Evolutionary conservation across 2,797 vertebrate genomes (phyloP), one percentile per base, ranked within the genome.

Genomic region (Euphonia xanthogaster): DNA sequence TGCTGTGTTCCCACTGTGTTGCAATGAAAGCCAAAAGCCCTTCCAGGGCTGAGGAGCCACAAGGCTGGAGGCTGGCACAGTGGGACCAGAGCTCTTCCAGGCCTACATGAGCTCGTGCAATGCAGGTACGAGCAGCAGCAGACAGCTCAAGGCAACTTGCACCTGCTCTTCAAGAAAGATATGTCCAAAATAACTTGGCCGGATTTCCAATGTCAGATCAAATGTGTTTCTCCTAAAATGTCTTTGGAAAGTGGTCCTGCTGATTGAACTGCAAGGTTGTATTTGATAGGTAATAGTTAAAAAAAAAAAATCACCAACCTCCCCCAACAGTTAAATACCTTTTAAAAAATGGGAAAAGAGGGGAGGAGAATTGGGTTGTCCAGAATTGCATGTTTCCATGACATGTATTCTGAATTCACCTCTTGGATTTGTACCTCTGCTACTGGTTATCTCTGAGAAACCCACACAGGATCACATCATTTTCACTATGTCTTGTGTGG

Each of bases 51-150:
- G 61, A 70, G 37, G 48, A 91, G 14, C 55, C 48, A 22, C 0
- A 0, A 68, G 25, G 25, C 19, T 2, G 5, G 19, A 30, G 37
- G 27, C 27, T 28, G 27, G 47, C 42, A n/a, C 28, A 45, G 19
- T 4, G 5, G n/a, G 40, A 58, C 10, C n/a, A 10, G 17, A 16
- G n/a, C 14, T 77, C 44, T 37, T 71, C 31, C 8, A 76, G 60
- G 40, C 17, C 31, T 44, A 7, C 17, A 16, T 0, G 0, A 57
- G 28, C 51, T 70, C 10, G 0, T 76, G 48, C 18, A 35, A 14
- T 24, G 58, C 25, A 70, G 40, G 63, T 44, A 47, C 3, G 14
- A 76, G 39, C 17, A 88, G 42, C 61, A 80, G n/a, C 73, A 84
- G 39, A 53, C 10, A 50, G 39, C 75, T 87, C 35, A 37, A 70